Base-by-base conservation (phyloP, 2,888 invertebrate species). In the Protonemura montana region DNA sequence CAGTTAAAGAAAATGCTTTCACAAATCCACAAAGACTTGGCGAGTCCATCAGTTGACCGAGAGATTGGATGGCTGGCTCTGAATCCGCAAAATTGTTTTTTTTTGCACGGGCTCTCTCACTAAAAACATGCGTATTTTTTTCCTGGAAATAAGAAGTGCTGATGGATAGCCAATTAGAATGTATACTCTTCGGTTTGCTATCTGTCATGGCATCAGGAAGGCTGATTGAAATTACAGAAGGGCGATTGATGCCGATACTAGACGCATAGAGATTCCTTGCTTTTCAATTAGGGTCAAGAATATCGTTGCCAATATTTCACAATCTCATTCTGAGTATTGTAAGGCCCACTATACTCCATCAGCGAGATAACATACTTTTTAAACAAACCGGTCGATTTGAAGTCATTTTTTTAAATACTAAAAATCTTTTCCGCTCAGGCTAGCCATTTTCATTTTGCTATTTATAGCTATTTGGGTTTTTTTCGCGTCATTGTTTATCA, bases 1-100 rank as follows among this genome's bases (percentile, higher is more conserved):
- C 59, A 59, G 21, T 59, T 59, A 59, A 59, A 59, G 59, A 59
- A 59, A 59, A 59, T 59, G 59, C 59, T 59, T 59, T 59, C 59
- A 59, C 59, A 59, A 59, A 59, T 21, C 13, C 59, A 59, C 59
- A 59, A 59, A 59, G 59, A 59, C 59, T 10, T 59, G 3, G 16
- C 1, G 59, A 59, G 59, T 59, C 59, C 59, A 59, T 59, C 16
- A 21, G 21, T 2, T 21, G 59, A 59, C 59, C 59, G 59, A 2
- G 21, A 21, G 59, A 13, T 2, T 59, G 59, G 59, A 1, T 59
- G 59, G 59, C 59, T 21, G 21, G 21, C 7, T 59, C 59, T 59
- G 1, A 59, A 59, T 59, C 21, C 21, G 59, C 59, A 59, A 59
- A 10, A 16, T 7, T 3, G 59, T 1, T 59, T 59, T 1, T 59